These are phyloP conservation scores for Indicator indicator DNA, from an alignment of 2,113 vertebrate species.

Conservation along the genomic window DNA sequence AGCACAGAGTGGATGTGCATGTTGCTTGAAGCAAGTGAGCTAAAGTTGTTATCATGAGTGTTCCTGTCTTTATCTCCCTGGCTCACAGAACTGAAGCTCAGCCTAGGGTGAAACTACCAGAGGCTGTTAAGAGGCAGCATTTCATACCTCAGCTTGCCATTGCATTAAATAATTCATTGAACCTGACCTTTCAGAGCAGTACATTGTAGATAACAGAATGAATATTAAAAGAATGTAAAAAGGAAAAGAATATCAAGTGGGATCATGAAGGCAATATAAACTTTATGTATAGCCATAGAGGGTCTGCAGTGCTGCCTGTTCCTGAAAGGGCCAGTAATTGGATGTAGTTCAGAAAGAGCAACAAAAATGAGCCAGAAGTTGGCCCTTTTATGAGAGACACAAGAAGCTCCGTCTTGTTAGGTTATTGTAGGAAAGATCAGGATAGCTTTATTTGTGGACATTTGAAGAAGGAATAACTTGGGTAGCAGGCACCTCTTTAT, in stretches of 20 bases:
- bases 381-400: not conserved
- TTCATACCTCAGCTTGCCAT: not conserved
- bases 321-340: not conserved
- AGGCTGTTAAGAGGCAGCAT: not conserved
- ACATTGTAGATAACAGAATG: slow-evolving; percentile 1
- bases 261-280: slow-evolving; percentile 1
- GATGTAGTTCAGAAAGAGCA: not conserved
- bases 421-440: not conserved
- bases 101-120: not conserved
- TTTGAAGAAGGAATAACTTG: not conserved
- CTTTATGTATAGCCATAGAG: not conserved
- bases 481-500: not conserved
- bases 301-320: not conserved
- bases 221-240: slow-evolving; percentile 25
- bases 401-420: not conserved
- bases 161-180: slow-evolving; percentile 47
- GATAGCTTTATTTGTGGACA: not conserved
- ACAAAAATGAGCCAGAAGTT: not conserved
- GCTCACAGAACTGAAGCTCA: not conserved
- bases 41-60: not conserved
- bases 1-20: not conserved
- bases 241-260: slow-evolving; percentile 9
- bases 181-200: slow-evolving; percentile 42
- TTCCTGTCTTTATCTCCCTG: not conserved
- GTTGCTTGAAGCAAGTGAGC: not conserved